These are phyloP conservation scores for Phalacrocorax brasilianus DNA, from an alignment of 2,113 vertebrate species.

Conservation along the genomic window DNA sequence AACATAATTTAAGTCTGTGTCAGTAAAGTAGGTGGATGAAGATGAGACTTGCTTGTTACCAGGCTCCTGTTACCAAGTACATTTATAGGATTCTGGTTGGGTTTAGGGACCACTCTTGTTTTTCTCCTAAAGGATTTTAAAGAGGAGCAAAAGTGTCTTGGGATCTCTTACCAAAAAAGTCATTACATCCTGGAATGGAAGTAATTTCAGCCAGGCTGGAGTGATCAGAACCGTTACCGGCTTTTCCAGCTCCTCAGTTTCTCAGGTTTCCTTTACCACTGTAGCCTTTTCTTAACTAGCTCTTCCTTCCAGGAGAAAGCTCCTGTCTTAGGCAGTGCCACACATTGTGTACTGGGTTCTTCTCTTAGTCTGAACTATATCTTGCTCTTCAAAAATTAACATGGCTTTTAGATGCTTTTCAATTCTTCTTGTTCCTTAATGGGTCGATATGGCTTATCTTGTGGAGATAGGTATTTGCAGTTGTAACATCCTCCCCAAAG, in stretches of 20 bases:
- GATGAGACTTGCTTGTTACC: not conserved
- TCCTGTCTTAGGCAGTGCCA: not conserved
- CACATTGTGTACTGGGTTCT: not conserved
- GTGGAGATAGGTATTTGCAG: not conserved
- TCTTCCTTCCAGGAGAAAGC: not conserved
- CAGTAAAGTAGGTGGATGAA: not conserved
- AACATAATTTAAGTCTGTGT: not conserved
- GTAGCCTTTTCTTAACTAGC: not conserved
- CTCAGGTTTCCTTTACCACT: not conserved
- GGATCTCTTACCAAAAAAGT: not conserved
- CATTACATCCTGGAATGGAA: not conserved
- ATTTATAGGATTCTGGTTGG: not conserved
- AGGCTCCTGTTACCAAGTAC: not conserved
- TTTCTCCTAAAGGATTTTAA: not conserved
- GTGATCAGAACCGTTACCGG: not conserved
- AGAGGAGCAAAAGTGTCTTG: not conserved
- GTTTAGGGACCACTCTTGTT: not conserved
- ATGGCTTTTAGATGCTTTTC: not conserved
- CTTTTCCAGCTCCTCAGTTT: not conserved
- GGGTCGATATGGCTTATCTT: not conserved
- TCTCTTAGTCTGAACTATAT: not conserved
- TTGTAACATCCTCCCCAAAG: not conserved
- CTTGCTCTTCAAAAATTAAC: not conserved
- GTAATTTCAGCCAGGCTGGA: not conserved
- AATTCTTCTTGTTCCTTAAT: not conserved